Conservation (phyloP, 92 coral and sea anemone species). For the Siderastrea radians region DNA sequence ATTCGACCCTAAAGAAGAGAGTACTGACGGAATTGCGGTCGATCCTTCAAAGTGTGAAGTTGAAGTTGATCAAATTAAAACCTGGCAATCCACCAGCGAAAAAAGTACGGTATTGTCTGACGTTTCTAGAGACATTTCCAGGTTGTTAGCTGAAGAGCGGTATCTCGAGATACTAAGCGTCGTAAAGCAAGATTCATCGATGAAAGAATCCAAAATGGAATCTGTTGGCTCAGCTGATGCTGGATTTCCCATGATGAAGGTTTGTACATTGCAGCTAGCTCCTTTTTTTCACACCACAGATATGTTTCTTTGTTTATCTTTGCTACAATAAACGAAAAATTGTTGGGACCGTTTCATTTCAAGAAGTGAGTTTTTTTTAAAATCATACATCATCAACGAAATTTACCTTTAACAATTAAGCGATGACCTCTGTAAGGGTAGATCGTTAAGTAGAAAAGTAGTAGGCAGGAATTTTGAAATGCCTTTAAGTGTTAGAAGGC, state of each 20-base stretch:
- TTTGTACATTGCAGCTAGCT: not conserved
- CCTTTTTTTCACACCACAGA: no score
- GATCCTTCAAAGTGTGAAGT: constrained; percentile 3
- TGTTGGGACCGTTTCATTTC: no score
- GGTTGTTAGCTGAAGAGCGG: not conserved
- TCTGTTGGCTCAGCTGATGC: not conserved
- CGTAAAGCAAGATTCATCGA: not conserved
- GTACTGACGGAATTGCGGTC: not conserved
- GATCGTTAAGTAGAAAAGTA: no score
- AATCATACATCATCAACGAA: no score
- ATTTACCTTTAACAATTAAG: no score
- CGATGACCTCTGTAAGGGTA: no score
- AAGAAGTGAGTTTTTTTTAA: no score
- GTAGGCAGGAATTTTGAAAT: no score
- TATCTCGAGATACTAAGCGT: not conserved
- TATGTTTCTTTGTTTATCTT: no score
- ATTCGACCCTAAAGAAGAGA: no score
- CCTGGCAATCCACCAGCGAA: not conserved
- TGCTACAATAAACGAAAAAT: no score
- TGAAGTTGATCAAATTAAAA: not conserved
- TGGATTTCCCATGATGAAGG: not conserved
- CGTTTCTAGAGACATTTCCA: not conserved
- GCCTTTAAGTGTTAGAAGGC: no score
- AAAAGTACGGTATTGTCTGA: not conserved
- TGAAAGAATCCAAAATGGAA: not conserved